Evolutionary conservation across 2,797 vertebrate species (phyloP).

Genomic region (Erpetoichthys calabaricus): DNA sequence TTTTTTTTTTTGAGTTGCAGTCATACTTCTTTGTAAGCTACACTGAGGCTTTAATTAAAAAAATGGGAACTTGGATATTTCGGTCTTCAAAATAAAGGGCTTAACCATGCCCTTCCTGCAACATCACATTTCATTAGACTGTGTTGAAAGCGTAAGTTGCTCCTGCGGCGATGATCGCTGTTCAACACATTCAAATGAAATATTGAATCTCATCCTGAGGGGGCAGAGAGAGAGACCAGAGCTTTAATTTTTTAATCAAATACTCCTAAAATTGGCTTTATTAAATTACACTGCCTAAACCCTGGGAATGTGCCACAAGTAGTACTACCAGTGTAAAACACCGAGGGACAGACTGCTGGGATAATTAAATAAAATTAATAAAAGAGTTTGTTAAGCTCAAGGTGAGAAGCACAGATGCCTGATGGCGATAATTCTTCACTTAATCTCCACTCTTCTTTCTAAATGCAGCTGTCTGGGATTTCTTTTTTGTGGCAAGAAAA

Average conservation of each 20-base stretch:
- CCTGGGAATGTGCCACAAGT: conserved; percentile 44
- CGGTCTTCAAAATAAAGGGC: neutral
- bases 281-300: conserved; percentile 68
- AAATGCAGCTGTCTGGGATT: conserved; percentile 39
- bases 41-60: too few relatives aligned
- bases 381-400: conserved; percentile 31
- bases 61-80: neutral
- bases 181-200: conserved; percentile 54
- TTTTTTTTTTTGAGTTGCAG: too few relatives aligned
- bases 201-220: conserved; percentile 52
- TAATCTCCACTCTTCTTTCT: conserved; percentile 32
- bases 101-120: neutral
- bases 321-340: conserved; percentile 35
- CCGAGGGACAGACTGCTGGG: conserved; percentile 28
- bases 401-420: conserved; percentile 36
- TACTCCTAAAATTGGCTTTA: conserved; percentile 65
- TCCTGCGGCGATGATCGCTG: conserved; percentile 64
- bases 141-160: conserved; percentile 49
- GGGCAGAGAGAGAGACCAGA: conserved; percentile 40
- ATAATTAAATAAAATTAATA: conserved; percentile 74
- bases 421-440: conserved; percentile 38
- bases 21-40: too few relatives aligned
- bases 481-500: too few relatives aligned
- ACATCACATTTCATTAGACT: conserved; percentile 25
- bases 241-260: conserved; percentile 73